Conservation (phyloP, 2,888 invertebrate species). For the Heterodera filipjevi region DNA sequence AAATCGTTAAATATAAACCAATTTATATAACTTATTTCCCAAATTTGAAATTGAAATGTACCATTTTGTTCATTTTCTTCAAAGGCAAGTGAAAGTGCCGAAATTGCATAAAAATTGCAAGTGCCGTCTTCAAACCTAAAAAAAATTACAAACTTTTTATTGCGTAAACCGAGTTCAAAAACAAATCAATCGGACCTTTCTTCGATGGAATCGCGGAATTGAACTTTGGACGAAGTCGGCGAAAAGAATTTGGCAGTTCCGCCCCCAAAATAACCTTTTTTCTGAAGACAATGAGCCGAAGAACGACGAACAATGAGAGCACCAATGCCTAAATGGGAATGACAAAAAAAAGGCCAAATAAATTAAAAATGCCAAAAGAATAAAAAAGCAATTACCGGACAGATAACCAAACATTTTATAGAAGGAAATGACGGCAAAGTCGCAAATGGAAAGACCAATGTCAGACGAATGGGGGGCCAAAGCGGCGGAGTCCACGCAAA, state of each 20-base stretch:
- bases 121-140: conserved; percentile 87
- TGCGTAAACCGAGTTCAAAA: neutral
- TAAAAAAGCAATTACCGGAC: conserved; percentile 73
- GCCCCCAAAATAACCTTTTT: conserved; percentile 82
- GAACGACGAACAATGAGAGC: conserved; percentile 79
- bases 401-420: conserved; percentile 94
- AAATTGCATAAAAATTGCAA: conserved; percentile 81
- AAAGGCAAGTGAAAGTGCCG: conserved; percentile 82
- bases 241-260: conserved; percentile 81
- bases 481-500: conserved; percentile 84
- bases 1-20: neutral
- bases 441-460: conserved; percentile 73
- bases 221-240: neutral
- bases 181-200: too few relatives aligned
- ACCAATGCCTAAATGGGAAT: conserved; percentile 71
- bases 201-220: conserved; percentile 26
- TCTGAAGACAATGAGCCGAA: conserved; percentile 70
- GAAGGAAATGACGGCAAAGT: conserved; percentile 89
- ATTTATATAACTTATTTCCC: too few relatives aligned
- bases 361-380: neutral
- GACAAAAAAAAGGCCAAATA: neutral
- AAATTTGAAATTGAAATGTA: too few relatives aligned
- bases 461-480: conserved; percentile 78
- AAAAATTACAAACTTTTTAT: neutral
- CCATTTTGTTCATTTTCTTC: conserved; percentile 75